phyloP scores from a whole-genome alignment of 2,888 invertebrate species.

The Allolobophora icterica region DNA sequence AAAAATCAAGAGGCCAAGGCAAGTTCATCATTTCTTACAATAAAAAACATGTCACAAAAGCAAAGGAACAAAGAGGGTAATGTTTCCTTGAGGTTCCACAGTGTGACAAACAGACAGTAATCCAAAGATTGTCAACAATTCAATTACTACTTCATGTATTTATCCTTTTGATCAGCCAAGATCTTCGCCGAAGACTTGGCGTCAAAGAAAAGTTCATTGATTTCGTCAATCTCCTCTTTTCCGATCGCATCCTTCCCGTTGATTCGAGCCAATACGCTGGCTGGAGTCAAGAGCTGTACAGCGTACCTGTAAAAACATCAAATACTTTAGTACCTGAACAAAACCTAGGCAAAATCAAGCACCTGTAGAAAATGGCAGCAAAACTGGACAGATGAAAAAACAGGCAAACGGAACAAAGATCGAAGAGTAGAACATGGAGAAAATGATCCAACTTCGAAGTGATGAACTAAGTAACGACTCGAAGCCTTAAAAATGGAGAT shows the following conservation, averaged over 20 bases:
- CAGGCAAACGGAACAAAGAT: no score
- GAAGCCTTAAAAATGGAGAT: no score
- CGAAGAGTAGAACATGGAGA: no score
- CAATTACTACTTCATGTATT: conserved; percentile 81
- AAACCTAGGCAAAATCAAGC: no score
- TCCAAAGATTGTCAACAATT: neutral
- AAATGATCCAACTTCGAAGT: no score
- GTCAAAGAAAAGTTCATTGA: conserved; percentile 84
- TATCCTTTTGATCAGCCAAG: conserved; percentile 85
- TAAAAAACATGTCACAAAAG: neutral
- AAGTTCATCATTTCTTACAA: neutral
- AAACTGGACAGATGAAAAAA: neutral
- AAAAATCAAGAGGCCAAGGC: neutral
- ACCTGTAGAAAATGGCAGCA: neutral
- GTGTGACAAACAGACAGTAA: no score
- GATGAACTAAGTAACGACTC: no score
- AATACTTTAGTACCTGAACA: conserved; percentile 31
- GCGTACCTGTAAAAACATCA: conserved; percentile 76
- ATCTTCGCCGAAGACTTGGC: conserved; percentile 94
- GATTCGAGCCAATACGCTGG: conserved; percentile 83
- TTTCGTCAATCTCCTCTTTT: conserved; percentile 83
- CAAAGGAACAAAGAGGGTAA: neutral
- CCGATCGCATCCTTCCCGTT: conserved; percentile 81
- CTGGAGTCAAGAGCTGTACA: conserved; percentile 91
- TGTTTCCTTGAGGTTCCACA: no score